phyloP scores from a whole-genome alignment of 2,888 invertebrate genomes.

The Mesorhabditis spiculigera region DNA sequence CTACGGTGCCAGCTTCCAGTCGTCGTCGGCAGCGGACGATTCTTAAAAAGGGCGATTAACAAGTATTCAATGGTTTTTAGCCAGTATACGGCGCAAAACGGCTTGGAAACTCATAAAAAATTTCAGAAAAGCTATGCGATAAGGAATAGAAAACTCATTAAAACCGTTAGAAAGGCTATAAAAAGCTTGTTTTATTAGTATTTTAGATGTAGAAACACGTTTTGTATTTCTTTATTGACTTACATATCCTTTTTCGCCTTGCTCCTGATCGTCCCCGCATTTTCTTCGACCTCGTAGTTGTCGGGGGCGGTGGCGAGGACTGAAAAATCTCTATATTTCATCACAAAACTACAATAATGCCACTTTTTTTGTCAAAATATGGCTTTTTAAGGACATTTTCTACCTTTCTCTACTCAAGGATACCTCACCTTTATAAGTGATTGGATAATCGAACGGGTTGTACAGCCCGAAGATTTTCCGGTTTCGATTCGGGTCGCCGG shows the following conservation, averaged over 20 bases:
- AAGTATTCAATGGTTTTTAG: too few relatives aligned
- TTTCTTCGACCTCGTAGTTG: constrained; percentile 24
- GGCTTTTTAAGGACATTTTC: background rate
- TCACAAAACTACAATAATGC: background rate
- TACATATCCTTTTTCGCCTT: background rate
- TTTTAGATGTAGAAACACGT: too few relatives aligned
- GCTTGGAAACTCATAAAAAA: too few relatives aligned
- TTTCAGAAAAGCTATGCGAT: too few relatives aligned
- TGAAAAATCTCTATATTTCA: constrained; percentile 12
- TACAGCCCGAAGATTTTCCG: constrained; percentile 28
- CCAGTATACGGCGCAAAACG: too few relatives aligned
- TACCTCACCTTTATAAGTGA: constrained; percentile 28
- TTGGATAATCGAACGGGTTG: constrained; percentile 30
- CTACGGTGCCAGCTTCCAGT: constrained; percentile 21
- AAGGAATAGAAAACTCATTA: too few relatives aligned
- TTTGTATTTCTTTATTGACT: background rate
- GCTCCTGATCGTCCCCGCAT: background rate
- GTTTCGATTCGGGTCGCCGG: background rate
- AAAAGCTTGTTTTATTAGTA: too few relatives aligned
- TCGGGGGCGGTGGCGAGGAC: constrained; percentile 32
- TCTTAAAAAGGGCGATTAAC: constrained; percentile 14
- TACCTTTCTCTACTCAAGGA: background rate
- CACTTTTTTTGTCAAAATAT: constrained; percentile 5
- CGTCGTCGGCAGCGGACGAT: constrained; percentile 26
- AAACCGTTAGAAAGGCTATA: too few relatives aligned